Evolutionary conservation across 1,140 invertebrate species (phyloP), one percentile per base, ranked within the genome.

Genomic region (Drosophila ficusphila): DNA sequence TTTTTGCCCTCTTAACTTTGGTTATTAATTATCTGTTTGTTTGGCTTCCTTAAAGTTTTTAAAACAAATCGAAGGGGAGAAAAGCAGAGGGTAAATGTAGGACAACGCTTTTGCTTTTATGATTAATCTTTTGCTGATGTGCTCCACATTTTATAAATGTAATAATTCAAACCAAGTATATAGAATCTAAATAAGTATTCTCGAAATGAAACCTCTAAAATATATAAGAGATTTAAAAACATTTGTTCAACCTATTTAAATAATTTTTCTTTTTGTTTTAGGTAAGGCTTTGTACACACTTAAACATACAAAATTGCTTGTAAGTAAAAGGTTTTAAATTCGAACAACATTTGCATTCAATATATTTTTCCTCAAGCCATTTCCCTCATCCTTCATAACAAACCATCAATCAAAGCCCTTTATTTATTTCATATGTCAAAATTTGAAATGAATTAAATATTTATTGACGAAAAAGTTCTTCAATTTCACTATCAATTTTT

Each of bases 381-480:
- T 34, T 14, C 23, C 23, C 31, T 14, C 14, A 14, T 61, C 19
- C 5, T 12, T 70, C 39, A 39, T 27, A 67, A 52, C 33, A 61
- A 21, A 47, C 44, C 53, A 79, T 79, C 72, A 76, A 86, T 86
- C 81, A 86, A 60, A 27, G 18, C 18, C 44, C 36, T 44, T 58
- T 23, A 48, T n/a, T 27, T 12, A 69, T 41, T 16, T 68, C 38
- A 48, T 47, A 34, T 76, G 49, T 71, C 47, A 31, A 44, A 57
- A 60, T 44, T 53, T 23, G 47, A 42, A 67, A 76, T 79, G 71
- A 86, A 86, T 83, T 83, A 83, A 86, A 72, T 68, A 72, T 79
- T 85, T 79, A 79, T 83, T 72, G 60, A 62, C 41, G 42, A 52
- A 51, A 71, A 76, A 56, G 38, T 25, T 16, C 3, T 68, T 46